Percentiles rank a stretch among this genome's conserved stretches.
Conservation (phyloP, 1,140 invertebrate genomes). For the Drosophila dunni region DNA sequence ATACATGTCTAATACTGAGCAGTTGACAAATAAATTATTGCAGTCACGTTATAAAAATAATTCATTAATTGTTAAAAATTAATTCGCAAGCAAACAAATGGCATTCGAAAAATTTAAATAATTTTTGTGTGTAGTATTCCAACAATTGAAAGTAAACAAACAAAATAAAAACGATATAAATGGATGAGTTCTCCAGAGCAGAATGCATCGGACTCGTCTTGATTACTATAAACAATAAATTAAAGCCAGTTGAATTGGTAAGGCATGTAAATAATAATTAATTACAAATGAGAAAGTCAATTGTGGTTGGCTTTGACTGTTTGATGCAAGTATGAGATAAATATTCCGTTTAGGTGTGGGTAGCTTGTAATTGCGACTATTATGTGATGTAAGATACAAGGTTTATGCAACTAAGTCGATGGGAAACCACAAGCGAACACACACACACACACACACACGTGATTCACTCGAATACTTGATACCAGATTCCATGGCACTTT, state of each 20-base stretch:
- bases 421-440: constrained; percentile 16
- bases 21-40: constrained; percentile 12
- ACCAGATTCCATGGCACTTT: constrained; percentile 11
- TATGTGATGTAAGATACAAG: constrained; percentile 27
- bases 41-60: constrained; percentile 43
- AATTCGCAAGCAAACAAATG: constrained; percentile 18
- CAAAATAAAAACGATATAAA: not conserved
- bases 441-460: constrained; percentile 10
- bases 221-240: constrained; percentile 17
- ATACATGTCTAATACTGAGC: constrained; percentile 6
- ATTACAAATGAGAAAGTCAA: constrained; percentile 7
- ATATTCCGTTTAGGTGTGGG: not conserved
- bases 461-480: constrained; percentile 27
- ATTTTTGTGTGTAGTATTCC: constrained; percentile 26
- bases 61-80: constrained; percentile 13
- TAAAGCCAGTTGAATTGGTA: not conserved
- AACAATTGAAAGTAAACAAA: constrained; percentile 34
- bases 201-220: constrained; percentile 2
- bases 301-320: constrained; percentile 29
- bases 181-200: not conserved
- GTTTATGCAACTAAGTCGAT: constrained; percentile 22
- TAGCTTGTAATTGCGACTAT: constrained; percentile 8
- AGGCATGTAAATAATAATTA: constrained; percentile 22
- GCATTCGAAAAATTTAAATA: constrained; percentile 59
- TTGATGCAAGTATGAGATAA: not conserved